These are phyloP conservation scores for Lacerta agilis DNA, from an alignment of 2,797 vertebrate genomes.

Conservation along the genomic window DNA sequence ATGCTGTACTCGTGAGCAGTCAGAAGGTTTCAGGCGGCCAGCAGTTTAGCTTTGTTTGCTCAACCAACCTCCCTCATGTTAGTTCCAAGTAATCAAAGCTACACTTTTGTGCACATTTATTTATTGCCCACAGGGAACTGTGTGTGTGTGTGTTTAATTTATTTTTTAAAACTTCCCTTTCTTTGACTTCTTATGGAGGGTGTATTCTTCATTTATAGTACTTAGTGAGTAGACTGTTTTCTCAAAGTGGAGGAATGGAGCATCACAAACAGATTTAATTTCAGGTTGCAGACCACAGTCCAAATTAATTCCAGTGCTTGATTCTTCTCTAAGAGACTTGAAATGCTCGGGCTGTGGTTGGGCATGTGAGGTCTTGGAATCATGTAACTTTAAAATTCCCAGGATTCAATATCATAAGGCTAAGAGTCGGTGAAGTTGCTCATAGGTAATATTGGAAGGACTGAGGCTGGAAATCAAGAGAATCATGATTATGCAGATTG, in stretches of 20 bases:
- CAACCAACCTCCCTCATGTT: neutral
- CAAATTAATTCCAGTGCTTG: conserved; percentile 4
- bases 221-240: conserved; percentile 8
- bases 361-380: neutral
- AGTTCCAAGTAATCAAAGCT: conserved; percentile 26
- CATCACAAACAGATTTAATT: neutral
- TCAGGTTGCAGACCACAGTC: neutral
- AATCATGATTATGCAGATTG: neutral
- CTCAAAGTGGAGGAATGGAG: neutral
- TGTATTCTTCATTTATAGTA: conserved; percentile 28
- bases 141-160: conserved; percentile 29
- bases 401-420: neutral
- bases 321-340: neutral
- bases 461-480: neutral
- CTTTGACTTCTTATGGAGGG: conserved; percentile 14
- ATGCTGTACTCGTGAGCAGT: conserved; percentile 3
- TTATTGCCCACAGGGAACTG: conserved; percentile 31
- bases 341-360: neutral
- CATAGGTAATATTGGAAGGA: neutral
- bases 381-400: neutral
- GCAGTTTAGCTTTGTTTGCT: conserved; percentile 30
- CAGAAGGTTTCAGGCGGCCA: neutral
- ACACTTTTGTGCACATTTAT: conserved; percentile 34
- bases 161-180: conserved; percentile 20
- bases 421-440: neutral